These are phyloP conservation scores for Percopsis transmontana DNA, from an alignment of 2,113 vertebrate species.

Conservation along the genomic window DNA sequence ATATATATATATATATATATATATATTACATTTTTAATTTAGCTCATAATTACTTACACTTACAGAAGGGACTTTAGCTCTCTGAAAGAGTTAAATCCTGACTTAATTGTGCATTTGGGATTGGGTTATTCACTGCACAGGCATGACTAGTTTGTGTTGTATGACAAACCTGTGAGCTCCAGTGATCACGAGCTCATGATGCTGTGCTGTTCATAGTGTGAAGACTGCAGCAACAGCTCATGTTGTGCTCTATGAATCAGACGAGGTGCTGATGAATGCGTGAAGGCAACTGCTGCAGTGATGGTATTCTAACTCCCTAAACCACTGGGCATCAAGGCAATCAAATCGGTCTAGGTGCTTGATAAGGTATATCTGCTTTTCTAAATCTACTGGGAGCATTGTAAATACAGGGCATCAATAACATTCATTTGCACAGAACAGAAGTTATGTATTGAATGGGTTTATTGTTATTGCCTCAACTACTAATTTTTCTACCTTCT, in stretches of 20 bases:
- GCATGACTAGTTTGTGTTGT: neutral
- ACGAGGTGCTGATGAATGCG: constrained; percentile 20
- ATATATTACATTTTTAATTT: too few relatives aligned
- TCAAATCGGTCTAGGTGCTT: too few relatives aligned
- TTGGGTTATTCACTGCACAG: constrained; percentile 14
- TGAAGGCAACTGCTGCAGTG: constrained; percentile 8
- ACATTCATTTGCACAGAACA: too few relatives aligned
- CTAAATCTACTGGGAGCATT: too few relatives aligned
- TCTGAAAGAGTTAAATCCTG: neutral
- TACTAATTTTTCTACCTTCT: too few relatives aligned
- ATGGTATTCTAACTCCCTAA: neutral
- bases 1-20: too few relatives aligned
- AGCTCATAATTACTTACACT: neutral
- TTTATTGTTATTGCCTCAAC: too few relatives aligned
- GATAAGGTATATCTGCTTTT: too few relatives aligned
- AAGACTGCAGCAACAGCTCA: constrained; percentile 13
- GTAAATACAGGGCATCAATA: too few relatives aligned
- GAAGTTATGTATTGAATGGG: too few relatives aligned
- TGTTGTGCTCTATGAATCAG: constrained; percentile 43
- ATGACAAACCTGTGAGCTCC: constrained; percentile 6
- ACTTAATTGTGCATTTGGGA: constrained; percentile 9
- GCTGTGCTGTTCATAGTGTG: neutral
- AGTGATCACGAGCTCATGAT: constrained; percentile 45
- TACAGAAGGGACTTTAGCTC: neutral
- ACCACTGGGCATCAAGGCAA: too few relatives aligned